A percentile compares a stretch with the other conserved stretches of the same genome.
These are phyloP conservation scores for Onychomys leucogaster DNA, from an alignment of 2,797 vertebrate species.

Conservation along the genomic window DNA sequence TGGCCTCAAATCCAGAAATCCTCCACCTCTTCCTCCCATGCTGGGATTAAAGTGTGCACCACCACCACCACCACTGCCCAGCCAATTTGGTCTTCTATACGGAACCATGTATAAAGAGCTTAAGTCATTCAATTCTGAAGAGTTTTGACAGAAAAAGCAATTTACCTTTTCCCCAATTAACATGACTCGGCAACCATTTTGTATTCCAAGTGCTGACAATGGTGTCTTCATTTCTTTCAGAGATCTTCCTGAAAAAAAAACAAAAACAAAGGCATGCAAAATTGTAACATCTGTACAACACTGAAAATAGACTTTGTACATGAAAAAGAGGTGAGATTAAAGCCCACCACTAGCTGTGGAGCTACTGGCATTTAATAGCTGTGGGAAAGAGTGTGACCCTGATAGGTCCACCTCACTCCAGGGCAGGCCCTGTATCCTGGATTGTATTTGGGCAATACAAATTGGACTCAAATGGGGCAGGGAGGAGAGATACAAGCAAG, in stretches of 20 bases:
- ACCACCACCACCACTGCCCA: not conserved
- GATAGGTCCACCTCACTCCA: not conserved
- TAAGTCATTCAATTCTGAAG: slow-evolving; percentile 28
- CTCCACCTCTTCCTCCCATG: not conserved
- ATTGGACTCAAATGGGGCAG: not conserved
- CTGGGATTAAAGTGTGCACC: not conserved
- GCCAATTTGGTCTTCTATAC: not conserved
- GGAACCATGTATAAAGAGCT: slow-evolving; percentile 7
- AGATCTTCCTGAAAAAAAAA: slow-evolving; percentile 93
- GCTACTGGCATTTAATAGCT: not conserved
- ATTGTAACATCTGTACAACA: slow-evolving; percentile 16
- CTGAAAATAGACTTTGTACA: slow-evolving; percentile 50
- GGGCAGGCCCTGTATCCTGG: not conserved
- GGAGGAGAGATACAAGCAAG: not conserved
- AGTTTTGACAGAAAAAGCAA: slow-evolving; percentile 59
- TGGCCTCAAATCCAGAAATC: not conserved
- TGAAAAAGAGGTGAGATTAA: not conserved
- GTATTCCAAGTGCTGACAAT: slow-evolving; percentile 94
- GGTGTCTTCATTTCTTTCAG: slow-evolving; percentile 96
- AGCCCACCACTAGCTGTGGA: not conserved
- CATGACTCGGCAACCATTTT: slow-evolving; percentile 97
- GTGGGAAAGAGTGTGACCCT: not conserved
- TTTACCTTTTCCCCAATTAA: slow-evolving; percentile 98
- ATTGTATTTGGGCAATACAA: not conserved
- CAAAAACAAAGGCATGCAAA: slow-evolving; percentile 40